These are phyloP conservation scores for Ibidorhyncha struthersii DNA, from an alignment of 2,113 vertebrate species.

Conservation along the genomic window DNA sequence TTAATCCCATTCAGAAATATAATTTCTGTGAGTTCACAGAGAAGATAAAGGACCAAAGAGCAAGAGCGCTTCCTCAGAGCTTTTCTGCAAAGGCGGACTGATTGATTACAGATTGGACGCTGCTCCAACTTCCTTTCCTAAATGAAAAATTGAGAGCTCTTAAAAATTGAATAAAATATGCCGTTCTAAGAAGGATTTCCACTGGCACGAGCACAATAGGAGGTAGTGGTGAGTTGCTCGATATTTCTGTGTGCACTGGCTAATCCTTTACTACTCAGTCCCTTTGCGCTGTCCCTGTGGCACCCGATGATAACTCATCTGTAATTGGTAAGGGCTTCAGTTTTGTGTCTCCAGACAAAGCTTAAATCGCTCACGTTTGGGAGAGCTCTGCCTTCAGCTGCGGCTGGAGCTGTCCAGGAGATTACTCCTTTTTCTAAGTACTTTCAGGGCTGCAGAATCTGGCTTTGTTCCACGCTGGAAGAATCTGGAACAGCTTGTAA, in stretches of 20 bases:
- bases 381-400: slow-evolving; percentile 1
- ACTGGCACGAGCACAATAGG: slow-evolving; percentile 54
- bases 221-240: slow-evolving; percentile 48
- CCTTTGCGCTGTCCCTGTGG: background rate
- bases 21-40: slow-evolving; percentile 54
- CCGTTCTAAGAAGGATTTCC: slow-evolving; percentile 58
- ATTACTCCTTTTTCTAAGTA: background rate
- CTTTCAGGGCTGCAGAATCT: background rate
- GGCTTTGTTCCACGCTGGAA: background rate
- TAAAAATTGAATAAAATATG: slow-evolving; percentile 78
- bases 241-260: slow-evolving; percentile 29
- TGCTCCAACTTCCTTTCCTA: slow-evolving; percentile 69
- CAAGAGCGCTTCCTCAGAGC: slow-evolving; percentile 49
- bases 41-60: slow-evolving; percentile 53
- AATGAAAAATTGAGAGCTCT: slow-evolving; percentile 78
- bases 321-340: slow-evolving; percentile 31
- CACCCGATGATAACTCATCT: slow-evolving; percentile 52
- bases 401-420: background rate
- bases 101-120: slow-evolving; percentile 69
- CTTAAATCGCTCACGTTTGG: background rate
- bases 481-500: slow-evolving; percentile 5
- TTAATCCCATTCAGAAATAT: slow-evolving; percentile 27
- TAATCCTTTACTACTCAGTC: slow-evolving; percentile 37
- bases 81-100: slow-evolving; percentile 44
- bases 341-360: slow-evolving; percentile 51